phyloP scores from a whole-genome alignment of 2,888 invertebrate genomes.

The Iphiclides podalirius region DNA sequence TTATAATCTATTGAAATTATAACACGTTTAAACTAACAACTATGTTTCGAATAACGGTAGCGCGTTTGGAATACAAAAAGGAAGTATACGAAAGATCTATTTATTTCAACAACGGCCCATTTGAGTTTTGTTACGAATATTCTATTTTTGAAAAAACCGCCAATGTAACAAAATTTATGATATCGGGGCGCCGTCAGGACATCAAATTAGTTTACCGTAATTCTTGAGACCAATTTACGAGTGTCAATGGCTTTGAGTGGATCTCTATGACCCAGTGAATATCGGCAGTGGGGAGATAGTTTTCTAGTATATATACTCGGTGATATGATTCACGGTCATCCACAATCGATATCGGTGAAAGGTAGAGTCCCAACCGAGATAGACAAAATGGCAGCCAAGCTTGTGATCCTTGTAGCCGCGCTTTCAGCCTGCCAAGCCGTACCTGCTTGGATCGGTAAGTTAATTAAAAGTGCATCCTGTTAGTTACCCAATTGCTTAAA shows the following conservation, averaged over 20 bases:
- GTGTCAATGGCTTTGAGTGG: slow-evolving; percentile 17
- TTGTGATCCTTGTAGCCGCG: slow-evolving; percentile 47
- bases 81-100: too few species aligned
- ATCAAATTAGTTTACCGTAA: slow-evolving; percentile 22
- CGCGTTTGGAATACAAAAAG: too few species aligned
- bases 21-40: too few species aligned
- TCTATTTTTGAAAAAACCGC: background rate
- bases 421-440: slow-evolving; percentile 48
- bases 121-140: slow-evolving; percentile 1
- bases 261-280: slow-evolving; percentile 26
- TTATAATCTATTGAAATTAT: too few species aligned
- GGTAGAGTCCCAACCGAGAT: slow-evolving; percentile 43
- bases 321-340: slow-evolving; percentile 62
- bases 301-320: slow-evolving; percentile 64
- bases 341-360: slow-evolving; percentile 55
- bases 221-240: slow-evolving; percentile 15
- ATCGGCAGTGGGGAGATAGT: slow-evolving; percentile 56
- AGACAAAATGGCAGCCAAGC: slow-evolving; percentile 54
- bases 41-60: too few species aligned
- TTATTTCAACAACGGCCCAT: background rate
- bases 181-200: slow-evolving; percentile 9
- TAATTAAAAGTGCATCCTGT: too few species aligned
- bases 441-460: slow-evolving; percentile 56
- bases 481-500: too few species aligned
- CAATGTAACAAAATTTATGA: slow-evolving; percentile 10